Base-by-base conservation (phyloP, 2,888 invertebrate genomes). In the Ichneumoninae sp. region DNA sequence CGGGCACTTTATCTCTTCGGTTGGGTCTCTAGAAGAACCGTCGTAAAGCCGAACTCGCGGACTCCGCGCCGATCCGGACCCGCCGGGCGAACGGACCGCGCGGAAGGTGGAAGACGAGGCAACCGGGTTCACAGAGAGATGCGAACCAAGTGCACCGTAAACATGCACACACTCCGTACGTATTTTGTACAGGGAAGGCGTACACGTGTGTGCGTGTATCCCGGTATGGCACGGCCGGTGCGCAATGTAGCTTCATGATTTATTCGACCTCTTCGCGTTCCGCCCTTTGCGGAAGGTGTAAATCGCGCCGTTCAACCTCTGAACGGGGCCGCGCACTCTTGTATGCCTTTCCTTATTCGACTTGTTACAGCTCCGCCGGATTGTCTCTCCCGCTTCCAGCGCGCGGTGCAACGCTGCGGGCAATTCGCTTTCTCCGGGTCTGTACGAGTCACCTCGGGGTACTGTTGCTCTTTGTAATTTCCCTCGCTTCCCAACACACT, bases 221-320 rank as follows among this genome's bases (percentile, higher is more conserved):
- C 36, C 75, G 40, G 50, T 76, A 54, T 36, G 26, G 76, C 62
- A 65, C 50, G 75, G 57, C 36, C 68, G 62, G 62, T 47, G 62
- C 72, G 71, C 80, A 80, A 84, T 68, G 47, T 65, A 77, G 80
- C 76, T 50, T 70, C 66, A 85, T 90, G 89, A 90, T 91, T 90
- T 89, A 90, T 86, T 82, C 86, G 83, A 82, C 76, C 83, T 78
- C 66, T 82, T 84, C 70, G 83, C 87, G 87, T 87, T 84, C 81
- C 86, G 86, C 87, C 83, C 78, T 86, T 88, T 84, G 81, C 87
- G 88, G 86, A 89, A 89, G 87, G 87, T 86, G 88, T 88, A 90
- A 89, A 90, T 88, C 86, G 87, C 86, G 76, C 77, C 68, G 66
- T 86, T 76, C 83, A 84, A 84, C 83, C 77, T 80, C 72, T 36